A percentile compares a stretch with the other conserved stretches of the same genome.
These are phyloP conservation scores for Andrena dorsata DNA, from an alignment of 2,888 invertebrate species.

Conservation along the genomic window DNA sequence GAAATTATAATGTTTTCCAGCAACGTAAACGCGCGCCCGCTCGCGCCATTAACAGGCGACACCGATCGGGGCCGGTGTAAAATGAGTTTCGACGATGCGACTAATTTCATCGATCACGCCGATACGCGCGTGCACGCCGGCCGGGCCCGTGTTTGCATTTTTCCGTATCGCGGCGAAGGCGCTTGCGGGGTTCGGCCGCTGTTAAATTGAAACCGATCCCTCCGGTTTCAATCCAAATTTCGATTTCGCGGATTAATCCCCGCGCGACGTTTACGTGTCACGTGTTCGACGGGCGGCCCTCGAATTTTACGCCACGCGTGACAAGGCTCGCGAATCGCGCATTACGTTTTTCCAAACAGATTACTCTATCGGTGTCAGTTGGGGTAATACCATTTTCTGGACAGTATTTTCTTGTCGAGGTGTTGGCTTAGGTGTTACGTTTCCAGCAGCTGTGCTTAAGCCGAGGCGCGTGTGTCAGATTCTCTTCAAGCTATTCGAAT, in stretches of 20 bases:
- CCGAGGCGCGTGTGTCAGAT: not conserved
- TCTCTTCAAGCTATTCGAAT: not conserved
- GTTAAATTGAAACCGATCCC: slow-evolving; percentile 14
- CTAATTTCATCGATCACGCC: slow-evolving; percentile 36
- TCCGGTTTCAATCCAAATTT: slow-evolving; percentile 15
- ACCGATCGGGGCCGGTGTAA: slow-evolving; percentile 15
- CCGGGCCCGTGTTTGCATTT: slow-evolving; percentile 5
- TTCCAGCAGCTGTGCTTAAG: not conserved
- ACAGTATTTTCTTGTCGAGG: not conserved
- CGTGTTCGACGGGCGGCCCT: slow-evolving; percentile 3
- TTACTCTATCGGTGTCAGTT: not conserved
- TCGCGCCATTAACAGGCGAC: slow-evolving; percentile 29
- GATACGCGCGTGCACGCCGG: slow-evolving; percentile 1
- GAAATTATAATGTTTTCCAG: slow-evolving; percentile 37
- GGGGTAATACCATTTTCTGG: not conserved
- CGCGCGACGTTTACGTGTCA: slow-evolving; percentile 29
- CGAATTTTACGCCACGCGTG: slow-evolving; percentile 5
- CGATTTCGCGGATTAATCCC: slow-evolving; percentile 34
- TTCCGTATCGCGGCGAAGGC: slow-evolving; percentile 7
- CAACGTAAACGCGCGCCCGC: not conserved
- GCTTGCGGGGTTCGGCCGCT: not conserved
- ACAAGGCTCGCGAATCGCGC: not conserved
- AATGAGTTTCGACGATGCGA: slow-evolving; percentile 23
- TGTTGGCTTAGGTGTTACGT: not conserved
- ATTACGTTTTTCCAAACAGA: not conserved